Conservation (phyloP, 1,140 invertebrate genomes). For the Microvelia longipes region DNA sequence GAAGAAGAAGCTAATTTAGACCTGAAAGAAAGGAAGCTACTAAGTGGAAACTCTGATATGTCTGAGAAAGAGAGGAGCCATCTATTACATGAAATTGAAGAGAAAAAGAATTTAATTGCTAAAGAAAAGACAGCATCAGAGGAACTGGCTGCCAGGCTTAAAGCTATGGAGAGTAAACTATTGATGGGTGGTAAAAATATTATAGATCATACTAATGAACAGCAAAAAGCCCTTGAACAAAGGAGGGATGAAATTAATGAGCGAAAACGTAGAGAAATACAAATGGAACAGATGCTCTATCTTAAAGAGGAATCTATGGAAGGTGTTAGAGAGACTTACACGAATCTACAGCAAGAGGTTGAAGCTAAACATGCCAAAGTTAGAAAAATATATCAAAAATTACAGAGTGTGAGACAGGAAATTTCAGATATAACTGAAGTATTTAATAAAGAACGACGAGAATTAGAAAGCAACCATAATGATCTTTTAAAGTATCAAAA, state of each 20-base stretch:
- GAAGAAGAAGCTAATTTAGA: conserved; percentile 13
- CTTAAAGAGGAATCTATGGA: conserved; percentile 73
- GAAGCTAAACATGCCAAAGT: conserved; percentile 82
- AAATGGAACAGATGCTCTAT: conserved; percentile 76
- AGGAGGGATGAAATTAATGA: conserved; percentile 65
- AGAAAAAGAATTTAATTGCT: conserved; percentile 37
- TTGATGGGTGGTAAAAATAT: conserved; percentile 73
- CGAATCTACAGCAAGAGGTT: conserved; percentile 77
- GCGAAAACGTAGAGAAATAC: conserved; percentile 55
- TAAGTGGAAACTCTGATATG: conserved; percentile 8
- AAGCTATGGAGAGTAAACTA: conserved; percentile 71
- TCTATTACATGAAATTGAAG: conserved; percentile 40
- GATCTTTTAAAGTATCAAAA: conserved; percentile 63
- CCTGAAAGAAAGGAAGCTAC: conserved; percentile 10
- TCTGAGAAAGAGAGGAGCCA: conserved; percentile 36
- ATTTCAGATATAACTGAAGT: conserved; percentile 69
- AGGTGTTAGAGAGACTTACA: conserved; percentile 69
- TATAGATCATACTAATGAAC: conserved; percentile 78
- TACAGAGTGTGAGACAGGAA: conserved; percentile 46
- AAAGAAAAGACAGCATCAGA: conserved; percentile 18
- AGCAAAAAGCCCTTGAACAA: conserved; percentile 67
- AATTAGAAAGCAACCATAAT: conserved; percentile 63
- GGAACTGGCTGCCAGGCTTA: conserved; percentile 31
- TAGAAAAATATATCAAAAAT: conserved; percentile 51
- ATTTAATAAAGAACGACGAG: conserved; percentile 59